Conservation (phyloP, 2,888 invertebrate genomes). For the Brachypterus glaber region DNA sequence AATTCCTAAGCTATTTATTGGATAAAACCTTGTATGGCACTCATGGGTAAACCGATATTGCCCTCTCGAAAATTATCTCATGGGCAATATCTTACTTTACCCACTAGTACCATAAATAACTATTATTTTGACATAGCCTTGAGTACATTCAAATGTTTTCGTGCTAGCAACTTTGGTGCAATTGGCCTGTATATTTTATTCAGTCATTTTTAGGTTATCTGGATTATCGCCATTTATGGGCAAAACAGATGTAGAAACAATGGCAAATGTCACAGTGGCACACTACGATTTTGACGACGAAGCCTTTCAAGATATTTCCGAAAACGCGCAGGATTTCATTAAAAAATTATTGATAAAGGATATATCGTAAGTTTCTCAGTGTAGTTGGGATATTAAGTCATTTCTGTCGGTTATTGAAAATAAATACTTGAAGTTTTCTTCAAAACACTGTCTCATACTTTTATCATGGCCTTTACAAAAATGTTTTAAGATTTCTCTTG, state of each 20-base stretch:
- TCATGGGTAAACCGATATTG: too few species aligned
- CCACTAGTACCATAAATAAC: too few species aligned
- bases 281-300: conserved; percentile 98
- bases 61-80: too few species aligned
- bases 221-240: conserved; percentile 99
- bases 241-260: conserved; percentile 92
- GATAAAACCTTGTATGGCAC: too few species aligned
- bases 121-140: too few species aligned
- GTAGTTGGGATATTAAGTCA: too few species aligned
- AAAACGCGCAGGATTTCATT: conserved; percentile 94
- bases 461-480: too few species aligned
- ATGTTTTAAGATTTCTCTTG: conserved; percentile 9
- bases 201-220: conserved; percentile 56
- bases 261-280: conserved; percentile 96
- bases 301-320: conserved; percentile 89
- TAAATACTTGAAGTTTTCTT: background rate
- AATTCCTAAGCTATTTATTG: too few species aligned
- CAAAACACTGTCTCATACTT: background rate
- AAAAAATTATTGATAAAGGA: conserved; percentile 83
- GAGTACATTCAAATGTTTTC: too few species aligned
- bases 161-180: too few species aligned
- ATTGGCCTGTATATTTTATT: too few species aligned
- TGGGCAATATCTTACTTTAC: too few species aligned
- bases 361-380: conserved; percentile 79
- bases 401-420: background rate